Conservation (phyloP, 2,888 invertebrate species). For the Cartodere bifasciata region DNA sequence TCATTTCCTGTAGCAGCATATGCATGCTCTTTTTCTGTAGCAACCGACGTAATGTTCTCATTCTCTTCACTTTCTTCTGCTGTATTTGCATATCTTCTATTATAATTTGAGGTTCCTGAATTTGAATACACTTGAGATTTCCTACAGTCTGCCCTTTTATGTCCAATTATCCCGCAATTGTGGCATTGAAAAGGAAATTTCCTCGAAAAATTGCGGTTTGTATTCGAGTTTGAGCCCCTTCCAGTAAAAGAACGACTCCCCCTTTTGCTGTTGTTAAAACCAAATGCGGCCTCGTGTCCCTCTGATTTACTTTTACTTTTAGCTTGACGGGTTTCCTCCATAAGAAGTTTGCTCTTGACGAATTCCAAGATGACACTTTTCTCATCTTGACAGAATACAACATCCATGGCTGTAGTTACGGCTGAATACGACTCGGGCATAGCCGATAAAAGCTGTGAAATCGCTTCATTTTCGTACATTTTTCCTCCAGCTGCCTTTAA, state of each 20-base stretch:
- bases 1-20: conserved; percentile 4
- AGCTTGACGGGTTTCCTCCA: conserved; percentile 9
- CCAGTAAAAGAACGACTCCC: too few relatives aligned
- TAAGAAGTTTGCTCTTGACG: conserved; percentile 12
- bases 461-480: conserved; percentile 11
- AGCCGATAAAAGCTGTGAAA: conserved; percentile 12
- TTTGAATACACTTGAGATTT: too few relatives aligned
- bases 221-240: too few relatives aligned
- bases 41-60: conserved; percentile 6
- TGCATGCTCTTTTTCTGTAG: conserved; percentile 7
- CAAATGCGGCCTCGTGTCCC: conserved; percentile 2
- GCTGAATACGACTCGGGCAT: conserved; percentile 13
- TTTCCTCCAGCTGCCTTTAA: conserved; percentile 12
- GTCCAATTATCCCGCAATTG: conserved; percentile 12
- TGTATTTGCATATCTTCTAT: conserved; percentile 6
- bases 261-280: conserved; percentile 2
- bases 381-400: conserved; percentile 10
- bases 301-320: conserved; percentile 4
- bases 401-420: conserved; percentile 14
- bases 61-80: conserved; percentile 6
- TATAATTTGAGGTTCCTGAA: conserved; percentile 7
- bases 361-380: conserved; percentile 11
- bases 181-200: conserved; percentile 12
- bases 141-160: conserved; percentile 12
- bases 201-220: background rate